Conservation (phyloP, 2,888 invertebrate species). For the Trichopria drosophilae region DNA sequence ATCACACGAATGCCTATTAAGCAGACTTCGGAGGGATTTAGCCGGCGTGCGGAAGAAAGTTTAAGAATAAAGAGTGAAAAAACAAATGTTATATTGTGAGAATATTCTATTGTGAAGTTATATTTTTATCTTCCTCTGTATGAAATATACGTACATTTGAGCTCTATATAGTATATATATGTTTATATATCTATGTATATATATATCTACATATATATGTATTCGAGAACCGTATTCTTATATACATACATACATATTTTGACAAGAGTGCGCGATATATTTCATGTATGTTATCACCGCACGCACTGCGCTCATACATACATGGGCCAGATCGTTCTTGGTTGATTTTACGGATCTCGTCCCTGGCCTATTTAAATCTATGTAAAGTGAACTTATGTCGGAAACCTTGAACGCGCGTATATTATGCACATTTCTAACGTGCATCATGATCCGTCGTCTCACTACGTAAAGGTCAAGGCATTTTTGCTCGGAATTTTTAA, state of each 20-base stretch:
- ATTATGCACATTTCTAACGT: constrained; percentile 2
- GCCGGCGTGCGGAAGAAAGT: too few relatives aligned
- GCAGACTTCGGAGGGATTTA: too few relatives aligned
- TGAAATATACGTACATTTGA: constrained; percentile 40
- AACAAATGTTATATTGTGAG: constrained; percentile 46
- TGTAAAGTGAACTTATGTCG: neutral
- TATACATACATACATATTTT: too few relatives aligned
- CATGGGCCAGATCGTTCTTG: neutral
- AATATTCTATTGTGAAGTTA: constrained; percentile 49
- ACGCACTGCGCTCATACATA: too few relatives aligned
- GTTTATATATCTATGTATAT: constrained; percentile 26
- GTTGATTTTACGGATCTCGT: neutral
- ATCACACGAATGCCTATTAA: constrained; percentile 50
- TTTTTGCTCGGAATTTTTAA: too few relatives aligned
- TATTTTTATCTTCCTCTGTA: constrained; percentile 53
- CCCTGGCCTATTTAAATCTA: neutral
- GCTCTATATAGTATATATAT: constrained; percentile 37
- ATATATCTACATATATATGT: constrained; percentile 19
- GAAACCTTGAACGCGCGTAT: neutral
- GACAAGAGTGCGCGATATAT: too few relatives aligned
- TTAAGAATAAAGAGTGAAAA: constrained; percentile 44
- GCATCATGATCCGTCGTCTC: too few relatives aligned
- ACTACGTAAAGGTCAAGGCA: too few relatives aligned
- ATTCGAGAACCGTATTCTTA: too few relatives aligned
- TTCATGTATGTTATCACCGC: too few relatives aligned